Percentiles rank a stretch among this genome's conserved stretches.
Conservation (phyloP, 2,888 invertebrate genomes). For the Germaria angustata region DNA sequence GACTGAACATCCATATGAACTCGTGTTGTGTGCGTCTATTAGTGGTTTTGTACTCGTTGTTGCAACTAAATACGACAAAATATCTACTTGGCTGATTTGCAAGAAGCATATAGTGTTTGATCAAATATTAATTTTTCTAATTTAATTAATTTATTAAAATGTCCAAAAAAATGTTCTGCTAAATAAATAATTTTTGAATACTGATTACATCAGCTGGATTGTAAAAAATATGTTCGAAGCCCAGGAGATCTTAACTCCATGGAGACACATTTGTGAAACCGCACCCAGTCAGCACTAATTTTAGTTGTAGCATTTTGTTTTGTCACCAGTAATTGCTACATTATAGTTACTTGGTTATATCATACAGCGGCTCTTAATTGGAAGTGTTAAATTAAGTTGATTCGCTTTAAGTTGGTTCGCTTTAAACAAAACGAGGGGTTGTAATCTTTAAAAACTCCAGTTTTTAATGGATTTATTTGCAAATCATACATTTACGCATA, state of each 20-base stretch:
- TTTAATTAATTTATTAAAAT: not conserved
- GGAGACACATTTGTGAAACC: conserved; percentile 43
- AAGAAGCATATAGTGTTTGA: no score
- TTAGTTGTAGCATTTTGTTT: conserved; percentile 4
- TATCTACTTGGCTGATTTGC: no score
- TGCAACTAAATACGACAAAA: no score
- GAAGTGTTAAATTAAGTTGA: not conserved
- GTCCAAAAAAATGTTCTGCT: not conserved
- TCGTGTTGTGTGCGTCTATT: no score
- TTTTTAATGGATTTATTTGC: no score
- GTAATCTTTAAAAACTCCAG: no score
- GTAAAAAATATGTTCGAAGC: not conserved
- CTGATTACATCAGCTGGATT: not conserved
- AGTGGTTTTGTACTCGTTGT: no score
- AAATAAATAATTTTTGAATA: not conserved
- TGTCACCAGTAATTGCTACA: conserved; percentile 6
- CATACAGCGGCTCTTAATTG: not conserved
- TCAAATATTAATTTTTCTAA: not conserved
- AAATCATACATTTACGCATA: no score
- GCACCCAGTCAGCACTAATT: conserved; percentile 54
- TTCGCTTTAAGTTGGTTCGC: not conserved
- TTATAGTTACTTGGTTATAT: not conserved
- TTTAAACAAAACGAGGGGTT: no score
- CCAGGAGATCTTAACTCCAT: conserved; percentile 10
- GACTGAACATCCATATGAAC: no score